Conservation (phyloP, 1,140 invertebrate species). For the Bombus soroeensis region DNA sequence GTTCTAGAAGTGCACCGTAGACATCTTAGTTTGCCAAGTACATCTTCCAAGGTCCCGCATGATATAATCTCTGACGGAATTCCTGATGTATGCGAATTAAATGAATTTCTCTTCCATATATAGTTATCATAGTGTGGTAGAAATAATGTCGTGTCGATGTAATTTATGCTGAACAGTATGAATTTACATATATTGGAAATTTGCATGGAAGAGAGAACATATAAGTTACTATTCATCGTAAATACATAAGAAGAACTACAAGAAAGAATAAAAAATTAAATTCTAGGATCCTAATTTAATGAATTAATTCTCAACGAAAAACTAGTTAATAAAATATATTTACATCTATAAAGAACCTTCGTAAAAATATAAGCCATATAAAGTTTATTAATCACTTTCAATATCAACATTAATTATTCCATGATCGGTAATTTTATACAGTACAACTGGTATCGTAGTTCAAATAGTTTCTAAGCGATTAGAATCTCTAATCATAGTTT, state of each 20-base stretch:
- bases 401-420: too few relatives aligned
- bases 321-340: not conserved
- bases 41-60: not conserved
- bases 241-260: not conserved
- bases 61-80: not conserved
- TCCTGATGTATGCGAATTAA: not conserved
- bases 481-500: not conserved
- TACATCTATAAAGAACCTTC: too few relatives aligned
- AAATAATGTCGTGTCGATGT: not conserved
- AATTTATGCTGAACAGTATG: not conserved
- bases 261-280: not conserved
- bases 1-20: not conserved
- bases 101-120: too few relatives aligned
- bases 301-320: not conserved
- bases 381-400: too few relatives aligned
- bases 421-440: too few relatives aligned
- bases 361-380: too few relatives aligned
- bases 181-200: not conserved
- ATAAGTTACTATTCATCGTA: not conserved
- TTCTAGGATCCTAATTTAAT: too few relatives aligned
- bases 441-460: too few relatives aligned
- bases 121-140: not conserved
- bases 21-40: too few relatives aligned
- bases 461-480: not conserved
- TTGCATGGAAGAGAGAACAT: not conserved